These are phyloP conservation scores for Tipula lateralis DNA, from an alignment of 2,888 invertebrate genomes.

Conservation along the genomic window DNA sequence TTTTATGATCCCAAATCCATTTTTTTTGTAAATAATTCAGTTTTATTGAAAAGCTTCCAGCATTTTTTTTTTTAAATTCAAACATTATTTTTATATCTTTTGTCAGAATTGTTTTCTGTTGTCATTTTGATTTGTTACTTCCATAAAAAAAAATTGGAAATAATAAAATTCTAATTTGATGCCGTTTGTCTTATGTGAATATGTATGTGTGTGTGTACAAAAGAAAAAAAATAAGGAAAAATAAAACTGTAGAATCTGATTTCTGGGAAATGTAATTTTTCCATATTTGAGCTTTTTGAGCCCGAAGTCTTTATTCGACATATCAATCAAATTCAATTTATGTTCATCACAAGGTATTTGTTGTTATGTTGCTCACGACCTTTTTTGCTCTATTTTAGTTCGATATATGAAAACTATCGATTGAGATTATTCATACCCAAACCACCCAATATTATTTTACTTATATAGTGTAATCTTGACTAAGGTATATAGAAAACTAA, in stretches of 20 bases:
- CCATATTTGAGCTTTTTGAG: not conserved
- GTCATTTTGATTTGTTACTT: not conserved
- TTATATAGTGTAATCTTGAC: no score
- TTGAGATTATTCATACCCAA: no score
- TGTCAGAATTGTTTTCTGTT: not conserved
- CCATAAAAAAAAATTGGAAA: not conserved
- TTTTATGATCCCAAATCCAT: not conserved
- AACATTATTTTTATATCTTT: not conserved
- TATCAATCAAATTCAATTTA: not conserved
- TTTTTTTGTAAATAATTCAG: not conserved
- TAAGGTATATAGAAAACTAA: no score
- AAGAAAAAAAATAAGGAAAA: no score
- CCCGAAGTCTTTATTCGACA: not conserved
- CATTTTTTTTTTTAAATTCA: not conserved
- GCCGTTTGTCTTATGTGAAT: not conserved
- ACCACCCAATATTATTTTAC: no score
- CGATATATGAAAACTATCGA: no score
- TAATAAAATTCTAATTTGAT: not conserved
- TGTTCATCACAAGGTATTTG: no score
- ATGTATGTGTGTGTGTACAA: no score
- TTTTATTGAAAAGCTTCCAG: not conserved
- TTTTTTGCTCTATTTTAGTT: no score
- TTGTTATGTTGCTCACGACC: no score
- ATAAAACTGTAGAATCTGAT: not conserved
- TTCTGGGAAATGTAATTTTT: not conserved